Evolutionary conservation across 2,888 invertebrate genomes (phyloP), one percentile per base, ranked within the genome.

Genomic region (Drosophila eohydei): DNA sequence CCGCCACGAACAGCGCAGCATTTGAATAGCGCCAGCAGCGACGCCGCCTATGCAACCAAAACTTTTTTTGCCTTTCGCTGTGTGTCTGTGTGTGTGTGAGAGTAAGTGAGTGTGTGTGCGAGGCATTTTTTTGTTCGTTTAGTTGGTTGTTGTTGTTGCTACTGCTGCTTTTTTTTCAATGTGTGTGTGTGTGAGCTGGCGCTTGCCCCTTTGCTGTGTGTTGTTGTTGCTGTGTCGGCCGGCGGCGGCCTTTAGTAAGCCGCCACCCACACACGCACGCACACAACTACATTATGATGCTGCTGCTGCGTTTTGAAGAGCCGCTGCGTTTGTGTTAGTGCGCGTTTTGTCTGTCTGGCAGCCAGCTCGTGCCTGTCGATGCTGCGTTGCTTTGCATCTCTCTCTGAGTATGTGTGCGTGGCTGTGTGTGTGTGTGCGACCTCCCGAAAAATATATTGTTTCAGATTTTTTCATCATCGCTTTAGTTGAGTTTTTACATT

Each of bases 401-500:
- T 64, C 41, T 69, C 59, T 46, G 57, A 63, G 26, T 56, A 44
- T 71, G 52, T 72, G 58, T 78, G 68, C 69, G 74, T 67, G 72
- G 69, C 73, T 81, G 74, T 80, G 80, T 81, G 75, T 71, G 77
- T 82, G 74, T 82, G 80, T 81, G 78, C 78, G 88, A 80, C 90
- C 91, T 92, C 92, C 91, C 87, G 66, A 88, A 92, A 91, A 92
- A 93, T 92, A 93, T 93, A 93, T 93, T 93, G 93, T 93, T 93
- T 93, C 93, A 93, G 92, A 92, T 93, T 93, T 93, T 93, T 93
- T 93, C 92, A 92, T 91, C 92, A 92, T 88, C 92, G 92, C 92
- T 93, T 93, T 92, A 93, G 93, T 93, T 92, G 92, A 92, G 93
- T 93, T 92, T 93, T 93, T 92, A 93, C 93, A 92, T 92, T 92